These are phyloP conservation scores for Anhinga anhinga DNA, from an alignment of 2,113 vertebrate species.

Conservation along the genomic window DNA sequence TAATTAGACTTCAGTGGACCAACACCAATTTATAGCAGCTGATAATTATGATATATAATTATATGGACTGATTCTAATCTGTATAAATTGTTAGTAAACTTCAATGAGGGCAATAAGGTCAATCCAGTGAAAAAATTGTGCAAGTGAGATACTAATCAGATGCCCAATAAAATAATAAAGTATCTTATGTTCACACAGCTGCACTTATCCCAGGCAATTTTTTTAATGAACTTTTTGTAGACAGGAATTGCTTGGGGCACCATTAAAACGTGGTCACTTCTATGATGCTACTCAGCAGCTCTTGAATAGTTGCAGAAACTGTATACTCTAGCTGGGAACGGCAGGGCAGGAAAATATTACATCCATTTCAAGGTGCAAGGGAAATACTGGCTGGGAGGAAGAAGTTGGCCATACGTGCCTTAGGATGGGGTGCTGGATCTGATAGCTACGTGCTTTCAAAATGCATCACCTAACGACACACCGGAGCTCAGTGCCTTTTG, in stretches of 20 bases:
- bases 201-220: background rate
- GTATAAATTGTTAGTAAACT: conserved; percentile 46
- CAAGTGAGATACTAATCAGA: conserved; percentile 41
- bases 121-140: conserved; percentile 33
- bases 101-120: conserved; percentile 34
- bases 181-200: background rate
- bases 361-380: background rate
- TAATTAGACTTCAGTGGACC: conserved; percentile 42
- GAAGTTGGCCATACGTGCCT: background rate
- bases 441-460: background rate
- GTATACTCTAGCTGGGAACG: background rate
- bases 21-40: conserved; percentile 37
- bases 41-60: conserved; percentile 51
- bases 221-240: background rate
- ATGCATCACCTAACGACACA: background rate
- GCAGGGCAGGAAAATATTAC: background rate
- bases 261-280: background rate
- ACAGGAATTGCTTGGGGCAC: conserved; percentile 2
- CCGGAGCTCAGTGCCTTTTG: background rate
- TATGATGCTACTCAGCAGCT: background rate
- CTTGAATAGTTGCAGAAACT: background rate
- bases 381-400: background rate
- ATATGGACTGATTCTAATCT: conserved; percentile 44
- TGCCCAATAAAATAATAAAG: conserved; percentile 48
- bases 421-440: background rate